phyloP scores from a whole-genome alignment of 1,140 invertebrate species.

The Ladona fulva region DNA sequence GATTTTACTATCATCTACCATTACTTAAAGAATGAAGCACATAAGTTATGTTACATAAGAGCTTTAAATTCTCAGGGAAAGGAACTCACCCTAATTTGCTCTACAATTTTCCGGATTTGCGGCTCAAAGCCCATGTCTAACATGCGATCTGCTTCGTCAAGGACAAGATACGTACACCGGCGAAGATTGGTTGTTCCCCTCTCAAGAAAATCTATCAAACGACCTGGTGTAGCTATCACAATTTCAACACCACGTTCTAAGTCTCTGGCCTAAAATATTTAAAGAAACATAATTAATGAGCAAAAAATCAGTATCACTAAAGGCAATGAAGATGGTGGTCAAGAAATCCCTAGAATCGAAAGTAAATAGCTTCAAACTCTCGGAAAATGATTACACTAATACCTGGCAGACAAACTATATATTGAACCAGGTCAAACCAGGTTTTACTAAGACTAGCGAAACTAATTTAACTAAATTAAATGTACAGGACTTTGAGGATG shows the following conservation, averaged over 20 bases:
- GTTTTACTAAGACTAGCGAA: too few relatives aligned
- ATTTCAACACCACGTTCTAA: conserved; percentile 83
- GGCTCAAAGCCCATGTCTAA: conserved; percentile 99
- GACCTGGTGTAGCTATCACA: conserved; percentile 89
- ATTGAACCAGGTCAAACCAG: too few relatives aligned
- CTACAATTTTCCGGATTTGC: conserved; percentile 96
- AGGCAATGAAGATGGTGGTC: too few relatives aligned
- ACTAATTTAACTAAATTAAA: background rate
- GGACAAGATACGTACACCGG: conserved; percentile 86
- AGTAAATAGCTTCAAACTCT: too few relatives aligned
- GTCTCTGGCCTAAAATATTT: conserved; percentile 54
- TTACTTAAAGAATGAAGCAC: too few relatives aligned
- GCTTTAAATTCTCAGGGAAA: too few relatives aligned
- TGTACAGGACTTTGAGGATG: conserved; percentile 60
- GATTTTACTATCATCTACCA: too few relatives aligned
- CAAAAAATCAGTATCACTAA: too few relatives aligned
- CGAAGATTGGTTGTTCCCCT: conserved; percentile 71
- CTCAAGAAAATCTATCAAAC: conserved; percentile 93
- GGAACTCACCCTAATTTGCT: conserved; percentile 71
- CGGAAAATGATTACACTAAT: too few relatives aligned
- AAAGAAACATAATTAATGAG: conserved; percentile 42
- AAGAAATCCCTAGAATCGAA: too few relatives aligned
- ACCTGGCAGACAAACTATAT: too few relatives aligned
- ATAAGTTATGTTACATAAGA: too few relatives aligned
- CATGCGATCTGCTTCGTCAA: conserved; percentile 99